phyloP scores from a whole-genome alignment of 2,113 vertebrate genomes.

The Malurus elegans region DNA sequence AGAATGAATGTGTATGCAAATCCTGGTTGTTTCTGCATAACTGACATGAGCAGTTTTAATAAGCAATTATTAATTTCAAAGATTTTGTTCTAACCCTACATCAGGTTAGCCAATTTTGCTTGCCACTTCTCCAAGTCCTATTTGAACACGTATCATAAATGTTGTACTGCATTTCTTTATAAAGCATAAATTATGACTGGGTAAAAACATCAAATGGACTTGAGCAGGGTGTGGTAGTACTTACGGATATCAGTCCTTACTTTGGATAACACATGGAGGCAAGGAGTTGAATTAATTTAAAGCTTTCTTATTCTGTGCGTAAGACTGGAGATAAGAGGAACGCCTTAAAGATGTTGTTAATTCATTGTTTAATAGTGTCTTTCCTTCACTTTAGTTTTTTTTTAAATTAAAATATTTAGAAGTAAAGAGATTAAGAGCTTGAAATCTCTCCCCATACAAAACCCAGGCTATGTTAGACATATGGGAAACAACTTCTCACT shows the following conservation, averaged over 20 bases:
- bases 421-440: neutral
- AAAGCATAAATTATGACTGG: neutral
- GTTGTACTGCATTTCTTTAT: neutral
- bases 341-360: neutral
- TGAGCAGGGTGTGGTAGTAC: neutral
- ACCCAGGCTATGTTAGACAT: fast-evolving
- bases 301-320: neutral
- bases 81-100: neutral
- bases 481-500: neutral
- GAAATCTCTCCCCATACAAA: neutral
- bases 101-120: neutral
- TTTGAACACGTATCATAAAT: neutral
- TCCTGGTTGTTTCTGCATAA: neutral
- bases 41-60: neutral
- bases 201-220: neutral
- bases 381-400: neutral
- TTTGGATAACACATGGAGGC: neutral
- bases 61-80: neutral
- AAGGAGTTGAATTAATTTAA: neutral
- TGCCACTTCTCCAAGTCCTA: neutral
- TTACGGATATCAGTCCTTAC: neutral
- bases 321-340: neutral
- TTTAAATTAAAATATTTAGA: no score
- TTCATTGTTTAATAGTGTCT: neutral
- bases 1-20: neutral